Conservation (phyloP, 2,888 invertebrate species). For the Nephrotoma appendiculata region DNA sequence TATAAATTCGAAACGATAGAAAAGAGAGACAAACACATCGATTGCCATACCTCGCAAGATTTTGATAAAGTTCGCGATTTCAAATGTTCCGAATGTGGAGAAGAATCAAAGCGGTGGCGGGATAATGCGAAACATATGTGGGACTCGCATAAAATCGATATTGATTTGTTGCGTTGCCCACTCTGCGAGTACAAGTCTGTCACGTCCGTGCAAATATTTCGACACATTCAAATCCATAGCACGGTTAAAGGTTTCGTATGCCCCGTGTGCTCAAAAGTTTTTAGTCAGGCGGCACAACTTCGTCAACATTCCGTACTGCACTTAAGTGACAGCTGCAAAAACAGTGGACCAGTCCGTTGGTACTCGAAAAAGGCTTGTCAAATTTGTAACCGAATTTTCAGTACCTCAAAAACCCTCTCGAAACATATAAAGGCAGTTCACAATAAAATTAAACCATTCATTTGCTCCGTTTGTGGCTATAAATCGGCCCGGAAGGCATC, state of each 20-base stretch:
- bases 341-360: conserved; percentile 26
- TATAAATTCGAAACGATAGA: conserved; percentile 36
- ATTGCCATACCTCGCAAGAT: conserved; percentile 33
- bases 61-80: conserved; percentile 25
- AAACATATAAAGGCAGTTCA: conserved; percentile 59
- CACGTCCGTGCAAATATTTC: conserved; percentile 39
- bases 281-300: conserved; percentile 45
- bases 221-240: conserved; percentile 48
- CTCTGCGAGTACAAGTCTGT: conserved; percentile 42
- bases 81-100: conserved; percentile 38
- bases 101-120: conserved; percentile 45
- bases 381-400: conserved; percentile 50
- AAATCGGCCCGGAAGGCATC: conserved; percentile 56
- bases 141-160: conserved; percentile 46
- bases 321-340: conserved; percentile 10
- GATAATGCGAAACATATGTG: conserved; percentile 52
- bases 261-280: conserved; percentile 41
- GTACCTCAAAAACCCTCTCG: conserved; percentile 50
- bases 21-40: conserved; percentile 34
- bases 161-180: conserved; percentile 42
- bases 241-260: conserved; percentile 37
- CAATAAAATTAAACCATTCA: conserved; percentile 55
- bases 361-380: conserved; percentile 49
- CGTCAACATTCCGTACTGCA: conserved; percentile 40
- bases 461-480: conserved; percentile 60